Evolutionary conservation across 2,113 vertebrate species (phyloP).

Genomic region (Cyprinodon variegatus): DNA sequence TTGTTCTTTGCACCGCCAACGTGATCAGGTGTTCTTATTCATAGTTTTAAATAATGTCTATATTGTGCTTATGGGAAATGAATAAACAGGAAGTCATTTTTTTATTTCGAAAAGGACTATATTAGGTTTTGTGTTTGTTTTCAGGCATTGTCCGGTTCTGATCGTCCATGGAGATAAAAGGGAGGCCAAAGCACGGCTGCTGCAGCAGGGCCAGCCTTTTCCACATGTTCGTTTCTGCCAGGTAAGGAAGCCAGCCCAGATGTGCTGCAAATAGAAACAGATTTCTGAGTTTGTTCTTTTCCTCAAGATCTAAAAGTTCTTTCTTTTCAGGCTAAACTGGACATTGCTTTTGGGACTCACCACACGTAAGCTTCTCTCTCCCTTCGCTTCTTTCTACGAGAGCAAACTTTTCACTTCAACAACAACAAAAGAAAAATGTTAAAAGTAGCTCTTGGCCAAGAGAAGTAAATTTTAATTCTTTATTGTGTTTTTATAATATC

Average conservation of each 20-base stretch:
- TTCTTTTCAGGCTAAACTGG: constrained; percentile 89
- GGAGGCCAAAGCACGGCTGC: constrained; percentile 89
- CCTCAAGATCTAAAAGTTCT: background rate
- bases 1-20: background rate
- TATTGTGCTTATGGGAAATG: background rate
- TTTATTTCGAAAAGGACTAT: background rate
- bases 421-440: too few relatives aligned
- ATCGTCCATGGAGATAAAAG: constrained; percentile 95
- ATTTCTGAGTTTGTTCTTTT: background rate
- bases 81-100: background rate
- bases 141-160: constrained; percentile 87
- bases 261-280: background rate
- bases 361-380: constrained; percentile 88
- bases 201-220: constrained; percentile 87
- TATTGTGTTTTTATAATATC: too few relatives aligned
- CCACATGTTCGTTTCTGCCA: constrained; percentile 91
- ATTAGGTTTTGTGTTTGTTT: constrained; percentile 8
- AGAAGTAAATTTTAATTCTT: too few relatives aligned
- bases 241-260: constrained; percentile 70
- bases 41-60: background rate
- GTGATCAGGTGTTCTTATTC: background rate
- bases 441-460: too few relatives aligned
- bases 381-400: background rate
- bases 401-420: too few relatives aligned
- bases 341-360: constrained; percentile 97